phyloP scores from a whole-genome alignment of 1,140 invertebrate genomes.

The Zaprionus africanus region DNA sequence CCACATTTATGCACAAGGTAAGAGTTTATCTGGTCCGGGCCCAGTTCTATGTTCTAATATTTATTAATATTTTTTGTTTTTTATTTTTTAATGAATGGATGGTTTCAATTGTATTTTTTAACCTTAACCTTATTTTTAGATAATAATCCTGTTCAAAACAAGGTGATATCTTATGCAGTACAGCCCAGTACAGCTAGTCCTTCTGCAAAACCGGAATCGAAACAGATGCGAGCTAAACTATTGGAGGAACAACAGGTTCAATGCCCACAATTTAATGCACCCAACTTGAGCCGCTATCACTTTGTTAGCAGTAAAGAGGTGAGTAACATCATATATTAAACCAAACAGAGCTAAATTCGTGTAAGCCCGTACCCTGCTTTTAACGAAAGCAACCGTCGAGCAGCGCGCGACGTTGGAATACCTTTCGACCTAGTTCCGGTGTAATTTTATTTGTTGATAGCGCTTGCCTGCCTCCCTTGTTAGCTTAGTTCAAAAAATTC shows the following conservation, averaged over 20 bases:
- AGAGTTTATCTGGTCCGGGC: neutral
- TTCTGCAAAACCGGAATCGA: conserved; percentile 24
- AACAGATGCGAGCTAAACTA: conserved; percentile 33
- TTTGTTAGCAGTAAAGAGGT: conserved; percentile 87
- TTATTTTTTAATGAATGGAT: too few species aligned
- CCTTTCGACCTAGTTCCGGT: too few species aligned
- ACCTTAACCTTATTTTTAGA: neutral
- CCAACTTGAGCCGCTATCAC: conserved; percentile 87
- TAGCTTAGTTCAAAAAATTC: too few species aligned
- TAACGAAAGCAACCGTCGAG: too few species aligned
- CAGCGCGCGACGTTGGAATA: too few species aligned
- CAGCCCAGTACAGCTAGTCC: neutral
- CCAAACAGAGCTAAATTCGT: neutral
- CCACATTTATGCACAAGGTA: conserved; percentile 27
- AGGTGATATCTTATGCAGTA: neutral
- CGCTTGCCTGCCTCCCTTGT: too few species aligned
- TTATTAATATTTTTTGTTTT: too few species aligned
- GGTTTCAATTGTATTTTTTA: too few species aligned
- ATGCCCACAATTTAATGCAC: conserved; percentile 84
- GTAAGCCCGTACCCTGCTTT: too few species aligned
- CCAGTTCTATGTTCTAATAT: neutral
- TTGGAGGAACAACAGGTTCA: conserved; percentile 45
- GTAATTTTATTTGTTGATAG: too few species aligned
- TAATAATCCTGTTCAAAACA: neutral
- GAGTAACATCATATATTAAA: conserved; percentile 38